Conservation (phyloP, 1,140 invertebrate species). For the Mactra quadrangularis region DNA sequence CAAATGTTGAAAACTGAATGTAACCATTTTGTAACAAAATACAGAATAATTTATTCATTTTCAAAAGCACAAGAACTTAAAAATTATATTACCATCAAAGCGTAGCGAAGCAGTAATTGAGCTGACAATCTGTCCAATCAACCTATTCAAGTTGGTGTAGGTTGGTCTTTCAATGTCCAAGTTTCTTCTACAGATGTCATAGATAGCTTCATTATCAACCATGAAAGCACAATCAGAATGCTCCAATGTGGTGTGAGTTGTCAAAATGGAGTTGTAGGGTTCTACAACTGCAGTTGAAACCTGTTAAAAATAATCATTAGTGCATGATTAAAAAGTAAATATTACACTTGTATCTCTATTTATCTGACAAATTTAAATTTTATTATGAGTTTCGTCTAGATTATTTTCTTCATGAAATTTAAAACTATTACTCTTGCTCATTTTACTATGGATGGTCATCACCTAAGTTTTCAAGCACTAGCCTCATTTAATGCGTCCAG, state of each 20-base stretch:
- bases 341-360: not conserved
- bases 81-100: slow-evolving; percentile 87
- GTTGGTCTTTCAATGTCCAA: slow-evolving; percentile 92
- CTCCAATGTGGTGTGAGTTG: slow-evolving; percentile 84
- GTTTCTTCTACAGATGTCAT: slow-evolving; percentile 94
- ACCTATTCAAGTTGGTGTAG: slow-evolving; percentile 81
- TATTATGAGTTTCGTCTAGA: not conserved
- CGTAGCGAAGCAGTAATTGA: slow-evolving; percentile 93
- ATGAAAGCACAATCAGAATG: slow-evolving; percentile 85
- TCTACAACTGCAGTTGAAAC: slow-evolving; percentile 84
- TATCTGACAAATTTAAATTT: not conserved
- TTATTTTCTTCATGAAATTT: not conserved
- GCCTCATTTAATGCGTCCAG: too few species aligned
- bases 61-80: too few species aligned
- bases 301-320: slow-evolving; percentile 36
- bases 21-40: too few species aligned
- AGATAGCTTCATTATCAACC: slow-evolving; percentile 95
- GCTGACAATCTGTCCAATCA: slow-evolving; percentile 86
- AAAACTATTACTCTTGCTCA: not conserved
- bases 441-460: too few species aligned
- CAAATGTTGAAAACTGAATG: too few species aligned
- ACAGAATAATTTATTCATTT: too few species aligned
- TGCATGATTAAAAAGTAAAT: not conserved
- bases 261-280: slow-evolving; percentile 84
- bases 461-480: too few species aligned